These are phyloP conservation scores for Antheraea assamensis DNA, from an alignment of 2,888 invertebrate species.

Conservation along the genomic window DNA sequence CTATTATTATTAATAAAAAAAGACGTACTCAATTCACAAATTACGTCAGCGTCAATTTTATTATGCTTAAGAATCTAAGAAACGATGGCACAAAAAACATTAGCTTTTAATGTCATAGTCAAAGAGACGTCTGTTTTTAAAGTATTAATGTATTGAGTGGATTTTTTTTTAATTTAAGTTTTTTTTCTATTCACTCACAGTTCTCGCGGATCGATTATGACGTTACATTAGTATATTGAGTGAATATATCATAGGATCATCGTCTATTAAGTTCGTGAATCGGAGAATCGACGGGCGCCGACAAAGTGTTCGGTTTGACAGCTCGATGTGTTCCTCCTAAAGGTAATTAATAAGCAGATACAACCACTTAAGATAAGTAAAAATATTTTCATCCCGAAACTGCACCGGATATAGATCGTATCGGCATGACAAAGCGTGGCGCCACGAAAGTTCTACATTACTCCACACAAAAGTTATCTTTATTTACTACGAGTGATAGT, in stretches of 20 bases:
- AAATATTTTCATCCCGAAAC: constrained; percentile 82
- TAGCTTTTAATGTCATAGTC: constrained; percentile 33
- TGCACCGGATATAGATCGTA: constrained; percentile 80
- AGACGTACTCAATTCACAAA: constrained; percentile 8
- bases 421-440: constrained; percentile 81
- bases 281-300: constrained; percentile 55
- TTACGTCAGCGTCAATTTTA: constrained; percentile 26
- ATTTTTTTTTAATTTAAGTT: constrained; percentile 27
- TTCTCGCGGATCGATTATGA: constrained; percentile 42
- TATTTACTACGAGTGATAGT: constrained; percentile 22
- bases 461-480: constrained; percentile 34
- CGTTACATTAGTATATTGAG: constrained; percentile 42
- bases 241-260: constrained; percentile 69
- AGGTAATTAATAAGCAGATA: constrained; percentile 82
- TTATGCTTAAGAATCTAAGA: constrained; percentile 18
- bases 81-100: constrained; percentile 23
- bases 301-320: constrained; percentile 80
- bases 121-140: constrained; percentile 28
- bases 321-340: constrained; percentile 72
- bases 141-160: constrained; percentile 40
- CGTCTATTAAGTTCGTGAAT: constrained; percentile 61
- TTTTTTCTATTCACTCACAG: constrained; percentile 31
- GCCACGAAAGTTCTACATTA: constrained; percentile 56
- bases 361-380: constrained; percentile 82
- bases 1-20: constrained; percentile 18